Base-by-base conservation (phyloP, 1,140 invertebrate genomes). In the Achroia grisella region DNA sequence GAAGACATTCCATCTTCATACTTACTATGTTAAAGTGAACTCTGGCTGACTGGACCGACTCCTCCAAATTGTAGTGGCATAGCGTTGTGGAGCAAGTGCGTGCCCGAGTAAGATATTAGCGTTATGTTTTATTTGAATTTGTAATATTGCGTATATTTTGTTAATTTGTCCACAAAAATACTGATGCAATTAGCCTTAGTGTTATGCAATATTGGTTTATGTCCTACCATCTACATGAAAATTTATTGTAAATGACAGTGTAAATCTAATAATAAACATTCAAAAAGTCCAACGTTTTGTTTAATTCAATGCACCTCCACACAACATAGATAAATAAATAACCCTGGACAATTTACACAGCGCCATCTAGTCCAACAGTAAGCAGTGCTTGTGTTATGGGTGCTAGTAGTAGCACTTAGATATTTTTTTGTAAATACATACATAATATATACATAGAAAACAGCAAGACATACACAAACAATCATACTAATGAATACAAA, bases 211-310 rank as follows among this genome's bases (percentile, higher is more conserved):
- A 84, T 84, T 84, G 74, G 67, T 80, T 82, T 84, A 84, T 84
- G 78, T 80, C 78, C 76, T 84, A 84, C 78, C 75, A 84, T 72
- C 73, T 81, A 84, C 79, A 78, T 84, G 75, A 69, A 84, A 84
- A 79, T 84, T 84, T 84, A 82, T 84, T 84, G 78, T 84, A 84
- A 84, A 84, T 84, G 80, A 84, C 78, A 80, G 80, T 84, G 78
- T 84, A 84, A 84, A 81, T 84, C 80, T 81, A 83, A 84, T 84
- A 84, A 81, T 81, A 84, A 83, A 84, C 35, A 81, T 81, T 78
- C 69, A 78, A 82, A 33, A 82, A 82, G 71, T 76, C 71, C 67
- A 71, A 39, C 54, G n/a, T 45, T 12, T 57, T 29, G 57, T 67
- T 70, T 69, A 47, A 62, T 62, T 62, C 17, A 10, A 6, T 14